Evolutionary conservation across 2,888 invertebrate genomes (phyloP).

Genomic region (Rotaria macrura): DNA sequence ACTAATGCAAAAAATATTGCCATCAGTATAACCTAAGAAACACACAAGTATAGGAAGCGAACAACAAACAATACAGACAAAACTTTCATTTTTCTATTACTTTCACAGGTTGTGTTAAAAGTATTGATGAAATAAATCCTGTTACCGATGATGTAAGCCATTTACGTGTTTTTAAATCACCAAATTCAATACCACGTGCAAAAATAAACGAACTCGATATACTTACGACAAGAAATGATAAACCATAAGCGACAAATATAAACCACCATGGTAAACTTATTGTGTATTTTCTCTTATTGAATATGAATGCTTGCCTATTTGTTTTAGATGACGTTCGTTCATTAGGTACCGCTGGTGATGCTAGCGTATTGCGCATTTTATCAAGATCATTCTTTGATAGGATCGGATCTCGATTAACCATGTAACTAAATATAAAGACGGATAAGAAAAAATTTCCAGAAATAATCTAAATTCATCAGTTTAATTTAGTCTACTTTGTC

Average conservation of each 20-base stretch:
- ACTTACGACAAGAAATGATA: constrained; percentile 46
- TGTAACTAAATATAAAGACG: neutral
- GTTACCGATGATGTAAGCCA: constrained; percentile 53
- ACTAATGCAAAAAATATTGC: constrained; percentile 25
- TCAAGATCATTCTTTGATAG: neutral
- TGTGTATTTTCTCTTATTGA: constrained; percentile 21
- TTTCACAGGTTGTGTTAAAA: constrained; percentile 53
- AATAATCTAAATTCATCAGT: neutral
- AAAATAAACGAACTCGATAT: constrained; percentile 50
- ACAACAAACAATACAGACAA: neutral
- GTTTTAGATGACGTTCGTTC: neutral
- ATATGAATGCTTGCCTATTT: neutral
- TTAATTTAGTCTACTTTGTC: neutral
- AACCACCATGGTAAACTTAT: constrained; percentile 43
- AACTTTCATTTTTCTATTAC: constrained; percentile 37
- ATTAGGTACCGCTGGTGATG: neutral
- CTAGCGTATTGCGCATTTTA: neutral
- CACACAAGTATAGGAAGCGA: no score
- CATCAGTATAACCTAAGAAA: constrained; percentile 15
- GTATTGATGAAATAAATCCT: constrained; percentile 51
- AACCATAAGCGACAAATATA: constrained; percentile 49
- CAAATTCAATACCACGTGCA: constrained; percentile 52
- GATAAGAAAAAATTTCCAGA: neutral
- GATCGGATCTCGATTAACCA: neutral
- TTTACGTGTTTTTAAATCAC: constrained; percentile 50